Base-by-base conservation (phyloP, 1,140 invertebrate species). In the Drosophila paulistorum region DNA sequence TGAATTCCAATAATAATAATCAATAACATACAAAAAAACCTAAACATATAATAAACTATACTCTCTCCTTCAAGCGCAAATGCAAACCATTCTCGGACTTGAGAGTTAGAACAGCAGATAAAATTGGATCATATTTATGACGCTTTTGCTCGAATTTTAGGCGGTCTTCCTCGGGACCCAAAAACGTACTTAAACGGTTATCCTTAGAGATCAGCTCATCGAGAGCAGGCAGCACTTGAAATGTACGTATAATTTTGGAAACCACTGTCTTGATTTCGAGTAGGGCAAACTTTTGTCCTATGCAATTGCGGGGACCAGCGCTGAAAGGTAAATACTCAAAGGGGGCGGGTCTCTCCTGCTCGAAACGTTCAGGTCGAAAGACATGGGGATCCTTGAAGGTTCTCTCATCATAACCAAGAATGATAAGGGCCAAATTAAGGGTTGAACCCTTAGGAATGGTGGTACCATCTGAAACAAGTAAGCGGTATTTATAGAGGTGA, bases 351-450 rank as follows among this genome's bases (percentile, higher is more conserved):
- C 87, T 86, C 39, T 92, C 78, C 1, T 64, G 60, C 5, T 94
- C 86, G 92, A 97, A 97, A 79, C 96, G 93, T 23, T 97, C 96
- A 0, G 97, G 97, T 81, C 95, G 93, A 81, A 96, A 98, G 5
- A 91, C 93, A 11, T 95, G 92, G 0, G 97, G 97, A 81, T 97
- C 94, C 39, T 96, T 94, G 84, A 95, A 97, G 37, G 92, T 51
- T 0, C 92, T 91, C 3, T 90, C 87, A 61, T 91, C 79, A 5
- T 91, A 90, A 1, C 90, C 91, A 30, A 92, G 26, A 1, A 71
- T 54, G 0, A 90, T 69, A 0, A 91, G 42, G 0, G 41, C 80
- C 10, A 92, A 10, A 41, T 85, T 90, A 0, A 92, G 30, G 0
- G 83, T 81, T 0, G 79, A 78, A n/a, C 79, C 79, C 23, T 83